Evolutionary conservation across 2,113 vertebrate species (phyloP).

Genomic region (Grammomys dolichurus): DNA sequence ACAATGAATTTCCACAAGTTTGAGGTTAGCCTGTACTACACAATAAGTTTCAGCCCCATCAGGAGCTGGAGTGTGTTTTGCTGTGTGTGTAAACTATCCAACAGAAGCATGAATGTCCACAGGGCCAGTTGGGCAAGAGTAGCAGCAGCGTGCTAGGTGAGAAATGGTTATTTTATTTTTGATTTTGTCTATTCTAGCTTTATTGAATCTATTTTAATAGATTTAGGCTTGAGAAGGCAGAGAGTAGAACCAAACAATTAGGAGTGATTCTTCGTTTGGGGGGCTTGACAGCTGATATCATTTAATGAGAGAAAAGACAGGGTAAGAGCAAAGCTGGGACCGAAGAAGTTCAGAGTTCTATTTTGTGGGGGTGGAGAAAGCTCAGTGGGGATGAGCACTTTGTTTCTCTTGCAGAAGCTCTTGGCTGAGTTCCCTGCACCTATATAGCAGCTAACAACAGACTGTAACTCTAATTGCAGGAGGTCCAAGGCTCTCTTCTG

Average conservation of each 20-base stretch:
- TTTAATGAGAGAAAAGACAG: background rate
- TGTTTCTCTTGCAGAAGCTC: background rate
- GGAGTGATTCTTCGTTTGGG: background rate
- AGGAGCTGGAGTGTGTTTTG: background rate
- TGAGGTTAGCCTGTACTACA: background rate
- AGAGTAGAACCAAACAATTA: background rate
- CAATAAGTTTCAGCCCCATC: background rate
- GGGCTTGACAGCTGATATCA: background rate
- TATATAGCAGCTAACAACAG: background rate
- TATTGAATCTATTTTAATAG: conserved; percentile 4
- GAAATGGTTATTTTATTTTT: background rate
- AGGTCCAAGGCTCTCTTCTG: background rate
- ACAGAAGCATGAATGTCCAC: background rate
- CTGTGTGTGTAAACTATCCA: background rate
- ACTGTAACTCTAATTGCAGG: background rate
- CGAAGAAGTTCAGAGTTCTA: background rate
- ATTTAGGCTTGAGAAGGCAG: background rate
- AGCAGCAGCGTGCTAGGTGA: background rate
- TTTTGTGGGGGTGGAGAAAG: background rate
- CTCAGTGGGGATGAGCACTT: no score
- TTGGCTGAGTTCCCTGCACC: background rate
- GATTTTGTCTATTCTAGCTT: background rate
- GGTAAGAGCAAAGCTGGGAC: background rate
- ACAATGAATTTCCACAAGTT: background rate
- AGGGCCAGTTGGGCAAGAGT: background rate